These are phyloP conservation scores for Panzeria rudis DNA, from an alignment of 2,888 invertebrate species.

Conservation along the genomic window DNA sequence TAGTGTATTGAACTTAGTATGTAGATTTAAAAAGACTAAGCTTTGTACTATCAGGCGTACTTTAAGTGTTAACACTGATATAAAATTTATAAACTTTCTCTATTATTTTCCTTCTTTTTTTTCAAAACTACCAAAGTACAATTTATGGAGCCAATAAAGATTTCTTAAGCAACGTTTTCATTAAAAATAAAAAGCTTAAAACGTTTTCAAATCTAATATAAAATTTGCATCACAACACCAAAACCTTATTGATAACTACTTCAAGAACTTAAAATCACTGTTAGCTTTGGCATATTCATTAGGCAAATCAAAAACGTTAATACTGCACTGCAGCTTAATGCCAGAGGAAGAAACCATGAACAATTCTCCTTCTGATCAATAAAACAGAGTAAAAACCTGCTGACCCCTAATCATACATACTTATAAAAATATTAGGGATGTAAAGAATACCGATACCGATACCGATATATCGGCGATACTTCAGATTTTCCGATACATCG, in stretches of 20 bases:
- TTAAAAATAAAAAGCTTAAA: background rate
- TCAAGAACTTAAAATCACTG: constrained; percentile 26
- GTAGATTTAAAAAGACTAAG: too few species aligned
- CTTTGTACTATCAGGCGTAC: too few species aligned
- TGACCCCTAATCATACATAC: background rate
- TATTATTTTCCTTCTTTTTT: too few species aligned
- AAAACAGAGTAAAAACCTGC: background rate
- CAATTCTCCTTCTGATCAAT: background rate
- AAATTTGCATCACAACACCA: background rate
- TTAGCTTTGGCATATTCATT: constrained; percentile 26
- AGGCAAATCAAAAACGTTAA: constrained; percentile 1
- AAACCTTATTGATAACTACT: constrained; percentile 17
- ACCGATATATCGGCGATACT: too few species aligned
- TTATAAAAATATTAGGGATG: too few species aligned
- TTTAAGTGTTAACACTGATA: too few species aligned
- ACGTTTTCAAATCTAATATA: background rate
- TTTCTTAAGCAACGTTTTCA: background rate
- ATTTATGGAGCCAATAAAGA: too few species aligned
- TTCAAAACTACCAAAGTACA: too few species aligned
- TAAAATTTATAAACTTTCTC: too few species aligned
- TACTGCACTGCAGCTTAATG: background rate
- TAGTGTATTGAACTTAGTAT: too few species aligned
- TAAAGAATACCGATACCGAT: too few species aligned
- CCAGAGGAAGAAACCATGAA: constrained; percentile 1
- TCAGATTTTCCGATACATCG: too few species aligned